Conservation (phyloP, 2,113 vertebrate genomes). For the Thymallus thymallus region DNA sequence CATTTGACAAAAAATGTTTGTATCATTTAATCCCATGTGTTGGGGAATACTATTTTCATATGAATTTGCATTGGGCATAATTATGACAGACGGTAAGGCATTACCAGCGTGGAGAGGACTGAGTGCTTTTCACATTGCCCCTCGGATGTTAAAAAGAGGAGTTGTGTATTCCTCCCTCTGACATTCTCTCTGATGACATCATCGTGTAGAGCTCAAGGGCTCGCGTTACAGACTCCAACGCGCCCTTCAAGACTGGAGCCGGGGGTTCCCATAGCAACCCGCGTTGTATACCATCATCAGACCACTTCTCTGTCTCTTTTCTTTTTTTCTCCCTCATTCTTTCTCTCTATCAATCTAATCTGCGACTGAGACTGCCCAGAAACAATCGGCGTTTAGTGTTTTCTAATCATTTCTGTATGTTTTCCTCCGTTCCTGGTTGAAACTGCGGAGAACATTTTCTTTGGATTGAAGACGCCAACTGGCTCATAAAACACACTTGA, state of each 20-base stretch:
- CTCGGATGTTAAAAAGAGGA: neutral
- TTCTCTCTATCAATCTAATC: neutral
- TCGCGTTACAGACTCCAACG: too few species aligned
- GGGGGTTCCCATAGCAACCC: neutral
- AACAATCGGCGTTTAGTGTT: neutral
- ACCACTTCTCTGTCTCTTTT: neutral
- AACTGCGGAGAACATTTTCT: neutral
- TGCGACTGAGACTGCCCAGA: neutral
- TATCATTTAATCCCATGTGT: too few species aligned
- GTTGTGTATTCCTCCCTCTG: neutral
- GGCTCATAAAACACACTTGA: slow-evolving; percentile 4
- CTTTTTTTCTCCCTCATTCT: neutral
- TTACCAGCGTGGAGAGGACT: too few species aligned
- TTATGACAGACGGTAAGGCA: too few species aligned
- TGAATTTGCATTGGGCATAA: too few species aligned
- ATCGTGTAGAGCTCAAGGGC: neutral
- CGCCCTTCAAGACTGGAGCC: neutral
- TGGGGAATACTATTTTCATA: too few species aligned
- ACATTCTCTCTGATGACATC: neutral
- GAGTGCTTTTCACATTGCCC: too few species aligned
- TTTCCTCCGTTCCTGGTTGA: neutral
- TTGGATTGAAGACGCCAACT: neutral
- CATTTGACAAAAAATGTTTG: too few species aligned
- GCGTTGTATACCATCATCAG: neutral
- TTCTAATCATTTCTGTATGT: neutral